phyloP scores from a whole-genome alignment of 2,113 vertebrate species.

The Cyanoderma ruficeps region DNA sequence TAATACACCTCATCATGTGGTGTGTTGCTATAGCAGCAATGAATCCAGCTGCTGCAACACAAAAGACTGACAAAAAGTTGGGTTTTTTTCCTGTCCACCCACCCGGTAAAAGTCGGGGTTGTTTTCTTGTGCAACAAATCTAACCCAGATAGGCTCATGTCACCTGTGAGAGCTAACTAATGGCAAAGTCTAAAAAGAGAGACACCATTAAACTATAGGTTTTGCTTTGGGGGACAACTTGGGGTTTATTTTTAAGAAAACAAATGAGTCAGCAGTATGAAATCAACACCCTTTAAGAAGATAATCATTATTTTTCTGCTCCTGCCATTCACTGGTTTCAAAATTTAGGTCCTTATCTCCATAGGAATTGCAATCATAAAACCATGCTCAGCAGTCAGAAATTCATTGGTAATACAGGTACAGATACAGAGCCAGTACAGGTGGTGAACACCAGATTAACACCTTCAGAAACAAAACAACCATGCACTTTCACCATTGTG shows the following conservation, averaged over 20 bases:
- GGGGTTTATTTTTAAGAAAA: not conserved
- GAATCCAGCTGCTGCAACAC: slow-evolving; percentile 86
- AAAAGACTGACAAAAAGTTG: slow-evolving; percentile 85
- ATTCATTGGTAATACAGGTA: not conserved
- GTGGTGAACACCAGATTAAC: not conserved
- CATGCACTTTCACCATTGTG: not conserved
- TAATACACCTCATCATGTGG: slow-evolving; percentile 98
- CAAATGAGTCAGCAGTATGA: slow-evolving; percentile 2
- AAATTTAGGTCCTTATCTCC: not conserved
- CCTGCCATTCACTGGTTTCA: not conserved
- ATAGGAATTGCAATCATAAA: not conserved
- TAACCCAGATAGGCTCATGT: slow-evolving; percentile 45
- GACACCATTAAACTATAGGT: not conserved
- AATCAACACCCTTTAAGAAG: slow-evolving; percentile 7
- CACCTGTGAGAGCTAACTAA: slow-evolving; percentile 45
- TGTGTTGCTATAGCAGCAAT: slow-evolving; percentile 91
- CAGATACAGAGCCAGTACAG: not conserved
- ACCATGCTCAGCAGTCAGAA: not conserved
- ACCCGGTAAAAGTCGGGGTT: slow-evolving; percentile 66
- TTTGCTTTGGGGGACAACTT: not conserved
- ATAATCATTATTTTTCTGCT: slow-evolving; percentile 11
- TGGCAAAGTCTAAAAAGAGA: not conserved
- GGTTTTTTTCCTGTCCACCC: slow-evolving; percentile 62
- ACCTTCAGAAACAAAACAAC: not conserved
- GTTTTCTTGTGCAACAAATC: slow-evolving; percentile 59